Conservation (phyloP, 2,113 vertebrate species). For the Coracopsis vasa region DNA sequence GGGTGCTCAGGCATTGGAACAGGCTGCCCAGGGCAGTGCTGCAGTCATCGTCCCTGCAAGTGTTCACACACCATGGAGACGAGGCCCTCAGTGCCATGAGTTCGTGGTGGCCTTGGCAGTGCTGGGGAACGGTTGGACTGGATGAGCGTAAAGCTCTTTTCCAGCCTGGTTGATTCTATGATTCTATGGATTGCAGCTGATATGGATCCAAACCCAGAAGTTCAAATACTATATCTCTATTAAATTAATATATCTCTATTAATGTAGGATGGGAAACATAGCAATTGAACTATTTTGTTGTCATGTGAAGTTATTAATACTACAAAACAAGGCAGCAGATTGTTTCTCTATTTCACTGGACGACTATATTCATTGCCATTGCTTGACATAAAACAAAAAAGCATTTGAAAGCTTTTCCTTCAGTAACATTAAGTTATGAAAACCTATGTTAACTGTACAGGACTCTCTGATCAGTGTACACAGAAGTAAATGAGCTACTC, state of each 20-base stretch:
- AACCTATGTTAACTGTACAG: background rate
- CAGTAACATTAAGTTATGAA: background rate
- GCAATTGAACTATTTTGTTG: background rate
- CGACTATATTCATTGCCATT: background rate
- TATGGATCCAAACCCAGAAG: background rate
- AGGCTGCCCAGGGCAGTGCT: background rate
- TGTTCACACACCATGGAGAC: no score
- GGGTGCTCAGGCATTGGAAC: no score
- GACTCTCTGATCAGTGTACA: background rate
- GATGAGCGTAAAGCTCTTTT: background rate
- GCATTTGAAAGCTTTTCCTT: background rate
- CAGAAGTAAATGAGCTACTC: background rate
- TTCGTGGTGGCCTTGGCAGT: background rate
- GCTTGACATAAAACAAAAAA: background rate
- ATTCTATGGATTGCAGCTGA: background rate
- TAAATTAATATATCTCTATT: background rate
- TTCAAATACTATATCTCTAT: background rate
- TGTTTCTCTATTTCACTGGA: background rate
- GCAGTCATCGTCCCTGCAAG: background rate
- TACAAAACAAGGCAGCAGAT: background rate
- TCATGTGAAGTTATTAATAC: background rate
- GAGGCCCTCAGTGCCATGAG: no score
- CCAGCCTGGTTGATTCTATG: background rate
- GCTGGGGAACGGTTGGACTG: background rate
- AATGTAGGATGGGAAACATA: background rate